Evolutionary conservation across 1,140 invertebrate species (phyloP).

Genomic region (Euborellia annulipes): DNA sequence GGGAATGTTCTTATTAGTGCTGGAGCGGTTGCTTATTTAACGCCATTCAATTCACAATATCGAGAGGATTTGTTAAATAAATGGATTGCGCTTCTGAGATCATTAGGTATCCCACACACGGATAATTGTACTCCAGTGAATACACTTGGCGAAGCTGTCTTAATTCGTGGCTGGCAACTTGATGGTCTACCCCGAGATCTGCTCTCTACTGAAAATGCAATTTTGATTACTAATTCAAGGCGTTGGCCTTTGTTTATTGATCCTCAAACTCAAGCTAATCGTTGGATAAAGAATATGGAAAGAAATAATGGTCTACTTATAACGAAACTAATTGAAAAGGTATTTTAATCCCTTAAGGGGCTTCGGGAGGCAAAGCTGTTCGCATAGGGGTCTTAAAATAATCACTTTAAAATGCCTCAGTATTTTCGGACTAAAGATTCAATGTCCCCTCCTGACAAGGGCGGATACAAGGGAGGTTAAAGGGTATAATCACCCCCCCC

Average conservation of each 20-base stretch:
- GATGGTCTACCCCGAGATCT: constrained; percentile 47
- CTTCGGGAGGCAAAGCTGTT: too few species aligned
- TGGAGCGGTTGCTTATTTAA: constrained; percentile 50
- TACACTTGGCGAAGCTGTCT: constrained; percentile 43
- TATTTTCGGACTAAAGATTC: too few species aligned
- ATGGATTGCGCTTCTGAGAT: constrained; percentile 19
- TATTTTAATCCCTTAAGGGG: too few species aligned
- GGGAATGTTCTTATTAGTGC: constrained; percentile 38
- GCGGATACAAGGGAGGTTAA: too few species aligned
- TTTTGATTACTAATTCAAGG: constrained; percentile 40
- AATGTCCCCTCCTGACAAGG: too few species aligned
- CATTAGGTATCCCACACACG: constrained; percentile 33
- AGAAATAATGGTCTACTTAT: constrained; percentile 38
- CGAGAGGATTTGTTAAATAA: constrained; percentile 22
- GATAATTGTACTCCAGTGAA: constrained; percentile 35
- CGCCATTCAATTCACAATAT: constrained; percentile 44
- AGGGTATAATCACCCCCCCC: too few species aligned
- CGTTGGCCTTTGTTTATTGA: constrained; percentile 56
- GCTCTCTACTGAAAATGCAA: constrained; percentile 51
- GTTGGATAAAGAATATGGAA: constrained; percentile 54
- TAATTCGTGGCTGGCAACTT: constrained; percentile 45
- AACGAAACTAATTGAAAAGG: constrained; percentile 44
- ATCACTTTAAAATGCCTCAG: too few species aligned
- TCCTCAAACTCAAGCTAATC: constrained; percentile 51
- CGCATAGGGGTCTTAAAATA: too few species aligned